A percentile compares a stretch with the other conserved stretches of the same genome.
Evolutionary conservation across 2,113 vertebrate genomes (phyloP).

Genomic region (Agelaius tricolor): DNA sequence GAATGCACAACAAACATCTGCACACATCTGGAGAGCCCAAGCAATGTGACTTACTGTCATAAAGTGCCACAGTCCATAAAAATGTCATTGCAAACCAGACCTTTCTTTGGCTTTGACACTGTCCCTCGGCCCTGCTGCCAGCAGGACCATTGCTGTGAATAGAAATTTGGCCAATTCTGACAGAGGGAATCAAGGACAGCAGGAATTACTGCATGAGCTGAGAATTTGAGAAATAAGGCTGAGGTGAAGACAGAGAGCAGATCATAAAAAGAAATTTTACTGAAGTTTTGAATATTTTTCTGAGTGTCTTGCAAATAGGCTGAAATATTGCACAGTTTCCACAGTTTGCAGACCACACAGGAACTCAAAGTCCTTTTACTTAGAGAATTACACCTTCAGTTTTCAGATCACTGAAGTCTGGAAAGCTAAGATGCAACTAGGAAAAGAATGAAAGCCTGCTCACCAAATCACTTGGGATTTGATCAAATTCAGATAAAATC

Average conservation of each 20-base stretch:
- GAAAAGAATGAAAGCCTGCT: background rate
- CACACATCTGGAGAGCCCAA: background rate
- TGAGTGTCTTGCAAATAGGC: background rate
- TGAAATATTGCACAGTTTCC: background rate
- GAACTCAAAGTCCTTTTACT: background rate
- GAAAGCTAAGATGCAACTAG: background rate
- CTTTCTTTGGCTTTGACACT: background rate
- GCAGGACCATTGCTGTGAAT: background rate
- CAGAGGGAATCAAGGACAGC: background rate
- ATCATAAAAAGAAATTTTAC: background rate
- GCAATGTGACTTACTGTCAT: background rate
- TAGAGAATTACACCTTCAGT: background rate
- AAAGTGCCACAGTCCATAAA: background rate
- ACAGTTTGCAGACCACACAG: background rate
- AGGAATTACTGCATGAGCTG: background rate
- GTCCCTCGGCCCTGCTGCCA: background rate
- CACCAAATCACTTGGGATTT: background rate
- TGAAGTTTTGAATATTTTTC: background rate
- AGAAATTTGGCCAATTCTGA: background rate
- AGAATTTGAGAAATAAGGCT: background rate
- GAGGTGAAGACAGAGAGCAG: background rate
- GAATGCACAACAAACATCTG: background rate
- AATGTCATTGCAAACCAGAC: background rate
- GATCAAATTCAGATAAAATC: background rate
- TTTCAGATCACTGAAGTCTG: background rate